Conservation (phyloP, 2,797 vertebrate genomes). For the Myotis vivesi region DNA sequence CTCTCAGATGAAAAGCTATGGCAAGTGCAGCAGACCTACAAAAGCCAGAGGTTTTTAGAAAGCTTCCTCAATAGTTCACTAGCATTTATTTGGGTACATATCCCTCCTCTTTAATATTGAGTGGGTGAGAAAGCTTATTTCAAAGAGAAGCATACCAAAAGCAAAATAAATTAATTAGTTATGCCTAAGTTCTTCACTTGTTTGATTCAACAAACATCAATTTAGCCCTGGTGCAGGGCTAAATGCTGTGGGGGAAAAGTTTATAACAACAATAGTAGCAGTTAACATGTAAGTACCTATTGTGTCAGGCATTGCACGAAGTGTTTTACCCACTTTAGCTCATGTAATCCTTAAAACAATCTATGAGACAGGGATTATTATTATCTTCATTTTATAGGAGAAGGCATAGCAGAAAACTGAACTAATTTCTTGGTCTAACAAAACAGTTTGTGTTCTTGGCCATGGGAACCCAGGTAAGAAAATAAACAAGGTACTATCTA, state of each 20-base stretch:
- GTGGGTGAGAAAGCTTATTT: background rate
- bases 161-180: background rate
- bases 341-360: background rate
- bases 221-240: background rate
- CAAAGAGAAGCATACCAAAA: slow-evolving; percentile 18
- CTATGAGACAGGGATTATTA: background rate
- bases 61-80: background rate
- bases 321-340: background rate
- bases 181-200: background rate
- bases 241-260: background rate
- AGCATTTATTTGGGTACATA: background rate
- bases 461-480: slow-evolving; percentile 3
- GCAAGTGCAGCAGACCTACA: background rate
- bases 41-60: background rate
- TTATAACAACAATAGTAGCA: background rate
- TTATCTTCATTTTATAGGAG: background rate
- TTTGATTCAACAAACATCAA: background rate
- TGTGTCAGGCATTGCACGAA: background rate
- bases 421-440: background rate
- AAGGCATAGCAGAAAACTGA: background rate
- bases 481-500: background rate
- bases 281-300: background rate
- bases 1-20: background rate
- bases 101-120: background rate
- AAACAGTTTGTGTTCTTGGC: background rate